Evolutionary conservation across 2,888 invertebrate species (phyloP).

Genomic region (Diabrotica balteata): DNA sequence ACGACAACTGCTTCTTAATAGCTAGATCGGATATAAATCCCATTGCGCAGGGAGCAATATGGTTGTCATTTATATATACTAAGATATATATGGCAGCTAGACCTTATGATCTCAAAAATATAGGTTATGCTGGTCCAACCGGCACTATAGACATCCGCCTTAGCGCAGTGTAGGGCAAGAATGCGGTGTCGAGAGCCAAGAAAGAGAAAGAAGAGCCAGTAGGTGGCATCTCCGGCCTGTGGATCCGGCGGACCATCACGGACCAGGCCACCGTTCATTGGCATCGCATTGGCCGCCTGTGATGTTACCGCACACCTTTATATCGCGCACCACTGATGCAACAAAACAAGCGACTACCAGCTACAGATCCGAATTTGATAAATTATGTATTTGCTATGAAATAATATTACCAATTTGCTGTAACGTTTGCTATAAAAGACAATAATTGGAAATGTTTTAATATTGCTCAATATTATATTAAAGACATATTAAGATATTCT

Average conservation of each 20-base stretch:
- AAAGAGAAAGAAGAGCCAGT: conserved; percentile 35
- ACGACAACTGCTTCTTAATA: too few relatives aligned
- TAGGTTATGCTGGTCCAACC: conserved; percentile 21
- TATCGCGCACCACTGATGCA: conserved; percentile 42
- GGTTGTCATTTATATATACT: too few relatives aligned
- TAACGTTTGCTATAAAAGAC: too few relatives aligned
- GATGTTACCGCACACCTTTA: conserved; percentile 50
- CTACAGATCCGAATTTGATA: conserved; percentile 31
- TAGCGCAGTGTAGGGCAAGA: conserved; percentile 45
- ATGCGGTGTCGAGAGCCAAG: conserved; percentile 42
- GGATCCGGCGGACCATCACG: conserved; percentile 15
- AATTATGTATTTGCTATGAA: too few relatives aligned
- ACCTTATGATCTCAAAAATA: neutral
- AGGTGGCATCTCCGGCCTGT: conserved; percentile 45
- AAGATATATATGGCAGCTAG: too few relatives aligned
- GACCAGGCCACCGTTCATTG: conserved; percentile 36
- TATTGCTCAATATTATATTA: too few relatives aligned
- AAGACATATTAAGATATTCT: too few relatives aligned
- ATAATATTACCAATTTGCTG: too few relatives aligned
- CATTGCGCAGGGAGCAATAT: too few relatives aligned
- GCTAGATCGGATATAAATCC: too few relatives aligned
- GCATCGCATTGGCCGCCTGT: conserved; percentile 43
- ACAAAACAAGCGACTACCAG: conserved; percentile 32
- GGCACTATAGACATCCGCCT: conserved; percentile 20
- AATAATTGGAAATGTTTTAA: too few relatives aligned